Conservation (phyloP, 2,888 invertebrate genomes). For the Ischnus inquisitorius region DNA sequence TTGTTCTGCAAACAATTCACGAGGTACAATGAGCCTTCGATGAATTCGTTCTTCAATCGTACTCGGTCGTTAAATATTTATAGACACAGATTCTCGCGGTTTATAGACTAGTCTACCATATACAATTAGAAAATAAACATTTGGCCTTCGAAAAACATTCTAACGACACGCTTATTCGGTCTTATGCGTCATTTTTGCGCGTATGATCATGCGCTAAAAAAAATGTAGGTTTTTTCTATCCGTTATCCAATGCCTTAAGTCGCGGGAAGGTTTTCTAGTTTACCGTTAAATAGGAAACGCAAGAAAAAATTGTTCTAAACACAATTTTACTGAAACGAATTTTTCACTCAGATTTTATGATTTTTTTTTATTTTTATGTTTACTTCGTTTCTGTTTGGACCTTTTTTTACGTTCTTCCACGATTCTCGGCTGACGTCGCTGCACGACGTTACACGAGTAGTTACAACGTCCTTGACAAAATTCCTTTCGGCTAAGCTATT, state of each 20-base stretch:
- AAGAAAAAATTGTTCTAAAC: not conserved
- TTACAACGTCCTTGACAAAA: constrained; percentile 11
- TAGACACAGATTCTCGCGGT: not conserved
- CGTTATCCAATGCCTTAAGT: not conserved
- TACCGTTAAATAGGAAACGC: not conserved
- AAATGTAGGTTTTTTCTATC: not conserved
- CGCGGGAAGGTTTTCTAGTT: not conserved
- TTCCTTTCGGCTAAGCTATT: not conserved
- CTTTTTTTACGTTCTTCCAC: not conserved
- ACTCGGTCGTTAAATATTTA: not conserved
- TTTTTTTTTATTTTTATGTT: constrained; percentile 2
- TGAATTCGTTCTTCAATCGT: not conserved
- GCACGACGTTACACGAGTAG: constrained; percentile 1
- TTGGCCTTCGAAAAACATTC: not conserved
- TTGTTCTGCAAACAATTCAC: not conserved
- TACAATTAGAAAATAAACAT: constrained; percentile 6
- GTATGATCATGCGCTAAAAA: not conserved
- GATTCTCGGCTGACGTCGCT: not conserved
- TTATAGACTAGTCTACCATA: not conserved
- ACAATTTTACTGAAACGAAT: not conserved
- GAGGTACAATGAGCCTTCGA: not conserved
- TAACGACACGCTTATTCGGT: constrained; percentile 17
- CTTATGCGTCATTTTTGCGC: constrained; percentile 13
- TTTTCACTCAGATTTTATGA: not conserved
- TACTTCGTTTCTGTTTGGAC: not conserved